Percentiles rank a stretch among this genome's conserved stretches.
phyloP scores from a whole-genome alignment of 2,797 vertebrate genomes.

The Oreochromis grahami region DNA sequence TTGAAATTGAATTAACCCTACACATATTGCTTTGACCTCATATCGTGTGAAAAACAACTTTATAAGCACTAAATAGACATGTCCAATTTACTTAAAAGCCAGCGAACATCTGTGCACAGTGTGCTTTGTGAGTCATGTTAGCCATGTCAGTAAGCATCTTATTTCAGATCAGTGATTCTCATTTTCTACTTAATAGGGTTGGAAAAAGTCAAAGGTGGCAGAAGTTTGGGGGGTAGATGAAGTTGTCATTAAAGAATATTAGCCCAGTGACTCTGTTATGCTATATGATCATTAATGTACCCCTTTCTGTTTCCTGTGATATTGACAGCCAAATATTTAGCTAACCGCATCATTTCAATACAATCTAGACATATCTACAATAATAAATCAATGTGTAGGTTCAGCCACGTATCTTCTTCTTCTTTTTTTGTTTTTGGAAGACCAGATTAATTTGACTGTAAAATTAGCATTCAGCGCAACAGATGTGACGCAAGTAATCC shows the following conservation, averaged over 20 bases:
- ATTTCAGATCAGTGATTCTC: constrained; percentile 42
- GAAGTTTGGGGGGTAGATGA: background rate
- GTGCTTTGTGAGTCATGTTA: constrained; percentile 23
- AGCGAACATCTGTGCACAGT: constrained; percentile 7
- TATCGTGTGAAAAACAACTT: constrained; percentile 2
- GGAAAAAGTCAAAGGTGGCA: constrained; percentile 7
- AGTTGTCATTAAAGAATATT: background rate
- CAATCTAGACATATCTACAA: background rate
- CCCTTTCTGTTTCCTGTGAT: background rate
- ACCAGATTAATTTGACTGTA: background rate
- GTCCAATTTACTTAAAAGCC: constrained; percentile 1
- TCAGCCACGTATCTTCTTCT: background rate
- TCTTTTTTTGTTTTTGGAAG: background rate
- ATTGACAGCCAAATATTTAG: background rate
- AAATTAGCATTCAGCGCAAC: background rate
- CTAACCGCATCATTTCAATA: background rate
- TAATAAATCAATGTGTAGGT: background rate
- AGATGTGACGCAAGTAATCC: background rate
- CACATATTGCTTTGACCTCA: constrained; percentile 45
- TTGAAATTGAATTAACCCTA: constrained; percentile 46
- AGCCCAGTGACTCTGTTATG: background rate
- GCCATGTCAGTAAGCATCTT: constrained; percentile 53
- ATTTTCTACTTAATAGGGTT: constrained; percentile 18
- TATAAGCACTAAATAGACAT: background rate
- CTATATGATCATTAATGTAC: background rate